phyloP scores from a whole-genome alignment of 2,113 vertebrate genomes.

The Anthoscopus minutus region DNA sequence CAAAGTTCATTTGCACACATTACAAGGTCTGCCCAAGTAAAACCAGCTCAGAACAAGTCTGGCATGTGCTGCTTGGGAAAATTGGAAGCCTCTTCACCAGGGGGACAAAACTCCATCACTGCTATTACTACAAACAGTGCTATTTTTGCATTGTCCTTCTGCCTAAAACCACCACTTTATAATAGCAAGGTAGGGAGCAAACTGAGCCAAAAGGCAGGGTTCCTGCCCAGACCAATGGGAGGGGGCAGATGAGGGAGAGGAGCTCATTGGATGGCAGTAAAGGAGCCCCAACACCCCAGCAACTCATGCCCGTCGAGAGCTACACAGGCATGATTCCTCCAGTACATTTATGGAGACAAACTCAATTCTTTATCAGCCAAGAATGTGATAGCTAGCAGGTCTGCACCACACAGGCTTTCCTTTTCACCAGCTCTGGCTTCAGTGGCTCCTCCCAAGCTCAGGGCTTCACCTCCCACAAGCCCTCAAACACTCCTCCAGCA shows the following conservation, averaged over 20 bases:
- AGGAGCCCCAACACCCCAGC: not conserved
- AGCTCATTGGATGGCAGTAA: fast-evolving
- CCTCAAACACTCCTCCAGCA: not conserved
- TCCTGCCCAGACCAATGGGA: not conserved
- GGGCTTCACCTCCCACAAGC: not conserved
- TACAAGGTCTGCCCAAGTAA: not conserved
- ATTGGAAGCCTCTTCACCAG: not conserved
- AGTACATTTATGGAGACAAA: not conserved
- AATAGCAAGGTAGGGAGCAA: not conserved
- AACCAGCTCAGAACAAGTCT: not conserved
- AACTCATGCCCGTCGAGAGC: not conserved
- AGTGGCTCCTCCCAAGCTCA: not conserved
- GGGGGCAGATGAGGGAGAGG: not conserved
- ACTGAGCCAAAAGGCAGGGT: not conserved
- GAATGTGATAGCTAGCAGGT: not conserved
- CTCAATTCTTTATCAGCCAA: not conserved
- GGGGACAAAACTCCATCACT: not conserved
- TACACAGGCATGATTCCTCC: not conserved
- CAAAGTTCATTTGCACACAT: not conserved
- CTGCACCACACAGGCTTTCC: not conserved
- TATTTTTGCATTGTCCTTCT: not conserved
- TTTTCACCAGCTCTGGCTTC: not conserved
- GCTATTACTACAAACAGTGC: not conserved
- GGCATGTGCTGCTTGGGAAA: not conserved
- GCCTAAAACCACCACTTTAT: not conserved